Evolutionary conservation across 2,888 invertebrate species (phyloP).

Genomic region (Yponomeuta sedellus): DNA sequence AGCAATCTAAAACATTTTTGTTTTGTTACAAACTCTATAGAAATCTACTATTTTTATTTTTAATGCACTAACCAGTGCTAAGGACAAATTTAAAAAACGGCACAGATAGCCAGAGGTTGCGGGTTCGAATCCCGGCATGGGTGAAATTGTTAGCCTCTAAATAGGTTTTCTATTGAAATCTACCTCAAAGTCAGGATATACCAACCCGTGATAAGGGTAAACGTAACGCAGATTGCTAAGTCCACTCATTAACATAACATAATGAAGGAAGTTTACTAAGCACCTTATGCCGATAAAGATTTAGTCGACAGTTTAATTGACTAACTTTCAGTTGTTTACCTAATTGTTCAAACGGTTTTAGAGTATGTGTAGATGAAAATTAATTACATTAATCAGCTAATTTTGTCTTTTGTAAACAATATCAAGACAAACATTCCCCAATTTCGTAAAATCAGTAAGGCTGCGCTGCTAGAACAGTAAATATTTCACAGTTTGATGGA

Average conservation of each 20-base stretch:
- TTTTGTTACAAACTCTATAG: too few relatives aligned
- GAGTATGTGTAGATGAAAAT: neutral
- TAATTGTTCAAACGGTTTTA: neutral
- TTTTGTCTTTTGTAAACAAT: neutral
- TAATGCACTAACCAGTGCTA: too few relatives aligned
- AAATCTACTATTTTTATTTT: too few relatives aligned
- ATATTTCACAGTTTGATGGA: too few relatives aligned
- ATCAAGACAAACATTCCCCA: neutral
- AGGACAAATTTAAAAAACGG: too few relatives aligned
- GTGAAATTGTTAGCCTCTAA: too few relatives aligned
- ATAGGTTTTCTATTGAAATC: too few relatives aligned
- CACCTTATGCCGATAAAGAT: neutral
- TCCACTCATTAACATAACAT: slow-evolving; percentile 10
- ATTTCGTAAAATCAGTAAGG: too few relatives aligned
- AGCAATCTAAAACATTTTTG: too few relatives aligned
- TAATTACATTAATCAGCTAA: neutral
- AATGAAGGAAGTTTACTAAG: slow-evolving; percentile 13
- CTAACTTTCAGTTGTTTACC: neutral
- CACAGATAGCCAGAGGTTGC: too few relatives aligned
- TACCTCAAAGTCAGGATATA: neutral
- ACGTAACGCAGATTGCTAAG: neutral
- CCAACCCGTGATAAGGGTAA: neutral
- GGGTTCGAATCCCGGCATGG: too few relatives aligned
- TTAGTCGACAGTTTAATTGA: slow-evolving; percentile 14
- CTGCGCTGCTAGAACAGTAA: too few relatives aligned